Conservation (phyloP, 2,888 invertebrate species). For the Hydroisotoma schaefferi region DNA sequence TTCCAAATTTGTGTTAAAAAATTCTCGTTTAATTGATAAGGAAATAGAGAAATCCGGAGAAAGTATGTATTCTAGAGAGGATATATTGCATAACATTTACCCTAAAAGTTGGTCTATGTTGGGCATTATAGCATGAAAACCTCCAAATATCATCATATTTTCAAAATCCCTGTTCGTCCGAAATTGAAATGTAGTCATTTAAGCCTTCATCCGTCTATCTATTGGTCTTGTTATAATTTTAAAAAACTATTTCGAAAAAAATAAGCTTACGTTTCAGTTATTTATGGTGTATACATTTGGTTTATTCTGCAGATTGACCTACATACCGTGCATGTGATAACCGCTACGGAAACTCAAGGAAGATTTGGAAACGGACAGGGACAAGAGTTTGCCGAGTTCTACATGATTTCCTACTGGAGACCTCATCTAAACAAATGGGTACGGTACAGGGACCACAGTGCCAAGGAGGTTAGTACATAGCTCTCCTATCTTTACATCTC, state of each 20-base stretch:
- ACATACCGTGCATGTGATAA: constrained; percentile 73
- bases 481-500: not conserved
- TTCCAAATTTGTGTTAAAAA: not conserved
- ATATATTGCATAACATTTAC: too few relatives aligned
- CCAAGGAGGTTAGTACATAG: constrained; percentile 65
- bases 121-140: too few relatives aligned
- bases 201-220: not conserved
- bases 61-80: too few relatives aligned
- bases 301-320: constrained; percentile 64
- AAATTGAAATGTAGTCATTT: too few relatives aligned
- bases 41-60: too few relatives aligned
- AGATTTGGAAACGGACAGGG: constrained; percentile 89
- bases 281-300: not conserved
- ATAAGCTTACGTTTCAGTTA: too few relatives aligned
- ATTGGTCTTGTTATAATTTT: not conserved
- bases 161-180: not conserved
- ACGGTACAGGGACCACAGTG: constrained; percentile 68
- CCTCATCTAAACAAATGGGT: constrained; percentile 77
- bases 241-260: too few relatives aligned
- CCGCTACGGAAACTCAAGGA: constrained; percentile 77
- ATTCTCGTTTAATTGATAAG: too few relatives aligned
- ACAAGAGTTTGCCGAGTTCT: constrained; percentile 78
- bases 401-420: constrained; percentile 78
- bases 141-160: not conserved
- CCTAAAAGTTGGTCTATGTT: too few relatives aligned